These are phyloP conservation scores for Girardia tigrina DNA, from an alignment of 2,888 invertebrate species.

Conservation along the genomic window DNA sequence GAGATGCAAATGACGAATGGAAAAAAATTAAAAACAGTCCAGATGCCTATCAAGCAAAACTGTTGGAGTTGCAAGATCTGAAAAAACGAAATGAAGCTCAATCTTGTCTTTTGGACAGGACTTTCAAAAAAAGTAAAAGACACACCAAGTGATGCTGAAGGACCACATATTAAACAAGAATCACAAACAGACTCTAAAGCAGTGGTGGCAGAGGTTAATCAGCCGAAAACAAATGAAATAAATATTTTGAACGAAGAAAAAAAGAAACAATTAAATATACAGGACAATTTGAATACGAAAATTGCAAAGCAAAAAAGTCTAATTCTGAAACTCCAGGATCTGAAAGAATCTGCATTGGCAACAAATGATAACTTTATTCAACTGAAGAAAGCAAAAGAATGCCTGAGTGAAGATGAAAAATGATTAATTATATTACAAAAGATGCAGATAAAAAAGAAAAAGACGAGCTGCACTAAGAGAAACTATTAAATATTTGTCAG, in stretches of 20 bases:
- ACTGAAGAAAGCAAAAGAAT: slow-evolving; percentile 18
- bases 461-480: not conserved
- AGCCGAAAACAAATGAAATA: not conserved
- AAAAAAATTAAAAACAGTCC: slow-evolving; percentile 13
- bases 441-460: slow-evolving; percentile 15
- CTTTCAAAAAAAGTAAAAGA: not conserved
- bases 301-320: slow-evolving; percentile 5
- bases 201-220: slow-evolving; percentile 3
- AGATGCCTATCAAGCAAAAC: not conserved
- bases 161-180: not conserved
- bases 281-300: slow-evolving; percentile 3
- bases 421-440: not conserved
- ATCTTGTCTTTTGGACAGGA: slow-evolving; percentile 3
- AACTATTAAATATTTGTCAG: slow-evolving; percentile 11
- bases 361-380: slow-evolving; percentile 10
- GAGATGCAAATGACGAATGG: slow-evolving; percentile 8
- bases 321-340: not conserved
- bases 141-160: not conserved
- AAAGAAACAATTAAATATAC: not conserved
- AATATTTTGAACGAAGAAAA: not conserved
- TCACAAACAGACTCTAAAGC: not conserved
- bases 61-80: slow-evolving; percentile 8
- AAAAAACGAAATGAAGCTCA: not conserved
- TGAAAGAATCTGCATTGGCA: not conserved
- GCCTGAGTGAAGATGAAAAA: slow-evolving; percentile 6